These are phyloP conservation scores for Siniperca scherzeri DNA, from an alignment of 2,797 vertebrate genomes.

Conservation along the genomic window DNA sequence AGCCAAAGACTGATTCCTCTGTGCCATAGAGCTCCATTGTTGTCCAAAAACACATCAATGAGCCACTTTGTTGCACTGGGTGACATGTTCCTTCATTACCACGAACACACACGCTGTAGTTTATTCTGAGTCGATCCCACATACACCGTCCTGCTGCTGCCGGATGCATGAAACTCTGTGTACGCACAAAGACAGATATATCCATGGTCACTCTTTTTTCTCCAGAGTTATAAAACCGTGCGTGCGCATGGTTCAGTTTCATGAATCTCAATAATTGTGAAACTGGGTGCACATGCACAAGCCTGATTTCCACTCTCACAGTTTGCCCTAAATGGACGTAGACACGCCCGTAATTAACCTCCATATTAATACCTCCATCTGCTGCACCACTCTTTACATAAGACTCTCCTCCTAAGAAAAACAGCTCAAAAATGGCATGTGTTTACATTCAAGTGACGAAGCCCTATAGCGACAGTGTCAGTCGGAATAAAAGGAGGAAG, in stretches of 20 bases:
- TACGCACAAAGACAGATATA: neutral
- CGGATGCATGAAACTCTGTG: neutral
- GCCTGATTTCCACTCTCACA: neutral
- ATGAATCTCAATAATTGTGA: neutral
- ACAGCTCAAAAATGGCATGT: neutral
- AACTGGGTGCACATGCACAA: neutral
- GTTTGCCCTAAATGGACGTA: neutral
- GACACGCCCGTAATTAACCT: neutral
- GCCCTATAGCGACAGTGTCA: no score
- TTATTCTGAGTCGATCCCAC: constrained; percentile 3
- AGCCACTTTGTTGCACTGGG: neutral
- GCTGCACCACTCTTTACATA: neutral
- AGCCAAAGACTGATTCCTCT: constrained; percentile 9
- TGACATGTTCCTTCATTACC: neutral
- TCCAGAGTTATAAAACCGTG: neutral
- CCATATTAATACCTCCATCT: neutral
- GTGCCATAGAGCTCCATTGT: neutral
- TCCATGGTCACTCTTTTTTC: neutral
- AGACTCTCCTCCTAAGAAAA: neutral
- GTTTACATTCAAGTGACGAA: neutral
- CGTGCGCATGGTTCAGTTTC: neutral
- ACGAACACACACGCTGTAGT: neutral
- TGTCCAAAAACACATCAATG: constrained; percentile 10
- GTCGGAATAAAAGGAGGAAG: neutral
- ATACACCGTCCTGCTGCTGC: neutral